A percentile compares a stretch with the other conserved stretches of the same genome.
Evolutionary conservation across 2,888 invertebrate species (phyloP).

Genomic region (Drosophila pseudotakahashii): DNA sequence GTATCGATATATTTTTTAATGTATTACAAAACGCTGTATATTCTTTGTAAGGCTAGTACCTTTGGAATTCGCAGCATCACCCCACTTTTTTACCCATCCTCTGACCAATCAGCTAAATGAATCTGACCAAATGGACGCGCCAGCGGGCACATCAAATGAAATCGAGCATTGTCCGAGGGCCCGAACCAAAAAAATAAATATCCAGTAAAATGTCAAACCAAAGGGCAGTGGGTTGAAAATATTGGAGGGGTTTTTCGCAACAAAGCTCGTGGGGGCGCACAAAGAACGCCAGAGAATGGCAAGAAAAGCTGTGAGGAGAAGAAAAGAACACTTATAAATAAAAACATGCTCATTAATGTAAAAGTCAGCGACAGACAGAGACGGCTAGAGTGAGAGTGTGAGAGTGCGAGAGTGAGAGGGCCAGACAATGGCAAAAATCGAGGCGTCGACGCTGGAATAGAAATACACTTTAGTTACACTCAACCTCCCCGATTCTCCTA

Average conservation of each 20-base stretch:
- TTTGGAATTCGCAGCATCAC: neutral
- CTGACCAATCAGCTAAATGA: constrained; percentile 69
- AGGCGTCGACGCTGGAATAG: constrained; percentile 61
- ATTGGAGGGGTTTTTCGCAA: constrained; percentile 4
- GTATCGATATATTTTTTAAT: too few relatives aligned
- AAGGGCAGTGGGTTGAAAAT: constrained; percentile 17
- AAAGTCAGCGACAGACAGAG: constrained; percentile 59
- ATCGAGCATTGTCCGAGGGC: constrained; percentile 59
- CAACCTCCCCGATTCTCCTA: neutral
- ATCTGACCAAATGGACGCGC: constrained; percentile 43
- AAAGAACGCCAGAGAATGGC: constrained; percentile 30
- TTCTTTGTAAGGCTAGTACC: too few relatives aligned
- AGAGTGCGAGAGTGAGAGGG: neutral
- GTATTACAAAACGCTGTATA: too few relatives aligned
- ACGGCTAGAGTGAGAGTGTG: neutral
- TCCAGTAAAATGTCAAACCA: constrained; percentile 38
- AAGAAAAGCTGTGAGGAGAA: constrained; percentile 25
- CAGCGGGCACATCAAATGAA: constrained; percentile 73
- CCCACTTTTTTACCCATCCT: constrained; percentile 2
- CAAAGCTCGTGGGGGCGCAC: constrained; percentile 22
- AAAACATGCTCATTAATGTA: constrained; percentile 80
- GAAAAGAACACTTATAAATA: constrained; percentile 74
- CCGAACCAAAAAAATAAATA: constrained; percentile 2
- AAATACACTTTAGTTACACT: constrained; percentile 70
- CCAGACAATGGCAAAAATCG: constrained; percentile 15